Base-by-base conservation (phyloP, 2,113 vertebrate species). In the Hippocampus guttulatus region DNA sequence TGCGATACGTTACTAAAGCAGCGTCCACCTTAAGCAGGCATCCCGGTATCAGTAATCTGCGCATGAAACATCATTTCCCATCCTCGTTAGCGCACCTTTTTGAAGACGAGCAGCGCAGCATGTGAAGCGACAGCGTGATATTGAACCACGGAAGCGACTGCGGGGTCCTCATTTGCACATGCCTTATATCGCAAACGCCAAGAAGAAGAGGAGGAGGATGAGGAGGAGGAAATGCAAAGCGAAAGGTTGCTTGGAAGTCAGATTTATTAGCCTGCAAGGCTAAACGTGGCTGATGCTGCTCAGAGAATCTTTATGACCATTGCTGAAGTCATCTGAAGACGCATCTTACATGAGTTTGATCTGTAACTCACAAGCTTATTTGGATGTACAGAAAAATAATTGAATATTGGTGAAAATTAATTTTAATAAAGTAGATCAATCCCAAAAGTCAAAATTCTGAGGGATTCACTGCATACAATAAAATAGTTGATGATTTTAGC, bases 41-140 rank as follows among this genome's bases (percentile, higher is more conserved):
- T 41, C 2, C 38, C 60, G 33, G 20, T 52, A 45, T 84, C 81
- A 71, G 55, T 77, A 74, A 71, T 67, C 67, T 66, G 55, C 41
- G 69, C 61, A 76, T 72, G 69, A 86, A 86, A 80, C 69, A 80
- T 67, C 47, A 79, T 86, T 80, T 81, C 68, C 80, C 20, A 54
- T 12, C 68, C 64, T 82, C 51, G 64, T 82, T 64, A 78, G 75
- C 54, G 68, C 10, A 8, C 27, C 27, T 70, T 69, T 73, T 78
- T 45, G 41, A 76, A 75, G 78, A 79, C n/a, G 72, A 75, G 74
- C 70, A 52, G 51, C 12, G 27, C 75, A 65, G 67, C 75, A 38
- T 74, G 68, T 41, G 9, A 75, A 69, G 30, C 67, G 75, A 76
- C 81, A 67, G 71, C 67, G 41, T 75, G 76, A 3, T 33, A 67